Base-by-base conservation (phyloP, 2,113 vertebrate genomes). In the Atherinomorus stipes region DNA sequence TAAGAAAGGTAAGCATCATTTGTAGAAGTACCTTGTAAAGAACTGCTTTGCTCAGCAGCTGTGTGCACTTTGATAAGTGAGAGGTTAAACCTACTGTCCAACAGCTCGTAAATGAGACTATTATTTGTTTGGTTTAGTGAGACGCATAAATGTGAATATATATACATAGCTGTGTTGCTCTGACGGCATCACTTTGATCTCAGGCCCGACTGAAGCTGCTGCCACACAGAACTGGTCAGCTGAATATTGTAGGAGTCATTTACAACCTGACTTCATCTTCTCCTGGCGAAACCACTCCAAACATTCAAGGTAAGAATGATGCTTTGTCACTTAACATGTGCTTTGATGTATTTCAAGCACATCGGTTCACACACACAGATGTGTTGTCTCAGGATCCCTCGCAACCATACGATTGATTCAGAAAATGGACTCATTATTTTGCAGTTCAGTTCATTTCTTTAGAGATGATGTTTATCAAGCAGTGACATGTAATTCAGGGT, bases 151-250 rank as follows among this genome's bases (percentile, higher is more conserved):
- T 2, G 38, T 12, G 38, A 34, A 15, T 42, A 42, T 13, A 15
- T 13, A 42, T 42, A n/a, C n/a, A 13, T 15, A 4, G 12, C 19
- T 47, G 45, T n/a, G 45, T 7, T n/a, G 16, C 7, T 18, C 4
- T 19, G 10, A 7, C 7, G n/a, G 18, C 4, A 28, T 71, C 19
- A 21, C 23, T 78, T 53, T 54, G 51, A 50, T 22, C 25, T 90
- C 91, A 99, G 98, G 98, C 96, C 78, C 95, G 98, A 76, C 93
- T 99, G 89, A 96, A 95, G 92, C 93, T 99, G 92, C 95, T 98
- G 93, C 98, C 98, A 78, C 95, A 95, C 92, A 94, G 95, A 93
- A 96, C 95, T 64, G 98, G 98, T 85, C 96, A 97, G 85, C 92
- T 99, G 88, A 95, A 95, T 87, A 95, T 99, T 85, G 95, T 96